A percentile compares a stretch with the other conserved stretches of the same genome.
phyloP scores from a whole-genome alignment of 2,113 vertebrate genomes.

The Chionodraco myersi region DNA sequence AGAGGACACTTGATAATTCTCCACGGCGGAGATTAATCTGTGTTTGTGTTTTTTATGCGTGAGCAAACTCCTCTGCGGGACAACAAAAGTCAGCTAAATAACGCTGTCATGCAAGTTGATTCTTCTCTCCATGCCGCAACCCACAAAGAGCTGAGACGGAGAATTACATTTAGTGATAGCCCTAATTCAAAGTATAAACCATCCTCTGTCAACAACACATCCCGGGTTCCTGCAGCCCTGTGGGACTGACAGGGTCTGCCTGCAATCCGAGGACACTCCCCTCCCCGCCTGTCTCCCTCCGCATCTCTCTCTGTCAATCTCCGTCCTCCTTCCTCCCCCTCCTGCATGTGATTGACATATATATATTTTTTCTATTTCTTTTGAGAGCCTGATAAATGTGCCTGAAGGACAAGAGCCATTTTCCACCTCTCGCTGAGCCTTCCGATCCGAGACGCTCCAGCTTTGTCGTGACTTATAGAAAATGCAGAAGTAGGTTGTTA shows the following conservation, averaged over 20 bases:
- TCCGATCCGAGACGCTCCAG: conserved; percentile 28
- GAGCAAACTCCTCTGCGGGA: conserved; percentile 2
- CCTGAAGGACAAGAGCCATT: conserved; percentile 56
- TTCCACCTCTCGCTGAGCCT: conserved; percentile 8
- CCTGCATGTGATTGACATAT: conserved; percentile 56
- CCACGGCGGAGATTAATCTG: background rate
- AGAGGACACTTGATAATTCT: conserved; percentile 18
- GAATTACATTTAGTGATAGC: conserved; percentile 22
- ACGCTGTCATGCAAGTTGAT: background rate
- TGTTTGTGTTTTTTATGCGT: conserved; percentile 32
- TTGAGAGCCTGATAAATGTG: conserved; percentile 58
- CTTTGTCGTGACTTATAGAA: conserved; percentile 2
- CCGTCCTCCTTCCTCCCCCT: conserved; percentile 8
- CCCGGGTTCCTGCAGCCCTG: background rate
- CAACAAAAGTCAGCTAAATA: background rate
- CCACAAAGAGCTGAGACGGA: conserved; percentile 13
- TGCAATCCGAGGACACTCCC: conserved; percentile 44
- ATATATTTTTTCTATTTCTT: conserved; percentile 48
- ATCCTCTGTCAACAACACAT: conserved; percentile 25
- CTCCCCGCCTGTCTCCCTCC: conserved; percentile 45
- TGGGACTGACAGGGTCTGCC: conserved; percentile 44
- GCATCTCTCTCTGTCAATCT: conserved; percentile 51
- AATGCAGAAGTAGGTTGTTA: conserved; percentile 18
- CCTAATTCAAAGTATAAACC: conserved; percentile 49
- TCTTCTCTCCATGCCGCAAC: background rate